A percentile compares a stretch with the other conserved stretches of the same genome.
phyloP scores from a whole-genome alignment of 2,888 invertebrate genomes.

The Endotricha flammealis region DNA sequence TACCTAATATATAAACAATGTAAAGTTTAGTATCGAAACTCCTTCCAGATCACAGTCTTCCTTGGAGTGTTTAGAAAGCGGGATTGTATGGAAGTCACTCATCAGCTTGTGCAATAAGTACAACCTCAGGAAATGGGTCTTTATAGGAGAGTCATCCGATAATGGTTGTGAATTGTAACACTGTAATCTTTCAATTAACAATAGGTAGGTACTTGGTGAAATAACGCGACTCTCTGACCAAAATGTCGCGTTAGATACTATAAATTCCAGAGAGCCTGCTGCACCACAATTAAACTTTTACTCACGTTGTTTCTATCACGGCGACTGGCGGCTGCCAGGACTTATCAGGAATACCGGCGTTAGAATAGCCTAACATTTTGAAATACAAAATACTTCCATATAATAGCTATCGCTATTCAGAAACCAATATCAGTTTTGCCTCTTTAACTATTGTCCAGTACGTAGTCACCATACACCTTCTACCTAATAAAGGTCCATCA shows the following conservation, averaged over 20 bases:
- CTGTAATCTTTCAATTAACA: too few species aligned
- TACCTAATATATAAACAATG: constrained; percentile 7
- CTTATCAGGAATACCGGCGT: constrained; percentile 89
- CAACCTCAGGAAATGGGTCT: neutral
- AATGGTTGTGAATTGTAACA: neutral
- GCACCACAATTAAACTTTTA: constrained; percentile 3
- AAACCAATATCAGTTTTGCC: too few species aligned
- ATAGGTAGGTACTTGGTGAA: too few species aligned
- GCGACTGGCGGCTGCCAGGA: constrained; percentile 93
- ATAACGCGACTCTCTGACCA: too few species aligned
- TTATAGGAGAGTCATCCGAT: neutral
- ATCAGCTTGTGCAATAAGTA: neutral
- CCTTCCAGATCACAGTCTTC: too few species aligned
- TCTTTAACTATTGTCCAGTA: too few species aligned
- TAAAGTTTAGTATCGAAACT: too few species aligned
- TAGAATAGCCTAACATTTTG: constrained; percentile 76
- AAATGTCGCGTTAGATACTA: neutral
- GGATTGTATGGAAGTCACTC: neutral
- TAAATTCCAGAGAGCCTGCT: neutral
- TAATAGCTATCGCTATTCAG: too few species aligned
- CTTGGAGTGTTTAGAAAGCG: too few species aligned
- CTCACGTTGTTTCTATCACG: constrained; percentile 90
- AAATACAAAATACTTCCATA: too few species aligned
- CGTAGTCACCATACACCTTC: too few species aligned
- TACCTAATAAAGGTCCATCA: too few species aligned